phyloP scores from a whole-genome alignment of 1,140 invertebrate species.

The Zeugodacus cucurbitae region DNA sequence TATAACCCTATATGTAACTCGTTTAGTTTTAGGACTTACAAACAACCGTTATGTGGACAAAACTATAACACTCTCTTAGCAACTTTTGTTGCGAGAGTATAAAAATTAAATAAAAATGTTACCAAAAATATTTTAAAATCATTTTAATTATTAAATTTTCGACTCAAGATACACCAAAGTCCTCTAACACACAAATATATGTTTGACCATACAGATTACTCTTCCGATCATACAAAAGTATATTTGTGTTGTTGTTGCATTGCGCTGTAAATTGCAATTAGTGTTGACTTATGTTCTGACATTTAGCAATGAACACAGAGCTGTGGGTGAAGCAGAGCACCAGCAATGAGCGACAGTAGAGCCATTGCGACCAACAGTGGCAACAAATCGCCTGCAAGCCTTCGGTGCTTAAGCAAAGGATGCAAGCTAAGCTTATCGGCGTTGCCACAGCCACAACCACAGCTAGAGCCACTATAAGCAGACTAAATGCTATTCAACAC shows the following conservation, averaged over 20 bases:
- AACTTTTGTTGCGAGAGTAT: too few species aligned
- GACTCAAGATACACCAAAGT: too few species aligned
- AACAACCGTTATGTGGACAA: too few species aligned
- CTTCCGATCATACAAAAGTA: too few species aligned
- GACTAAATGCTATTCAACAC: too few species aligned
- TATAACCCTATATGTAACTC: too few species aligned
- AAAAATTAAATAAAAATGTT: too few species aligned
- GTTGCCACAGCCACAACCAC: background rate
- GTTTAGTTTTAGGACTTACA: too few species aligned
- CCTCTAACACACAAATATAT: background rate
- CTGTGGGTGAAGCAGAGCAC: background rate
- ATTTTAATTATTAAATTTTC: too few species aligned
- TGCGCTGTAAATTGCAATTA: slow-evolving; percentile 36
- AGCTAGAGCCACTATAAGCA: background rate
- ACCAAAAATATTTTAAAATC: too few species aligned
- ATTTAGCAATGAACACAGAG: background rate
- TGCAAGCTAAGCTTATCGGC: background rate
- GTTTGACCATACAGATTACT: background rate
- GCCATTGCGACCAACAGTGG: background rate
- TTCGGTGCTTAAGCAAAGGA: background rate
- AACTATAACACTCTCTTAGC: too few species aligned
- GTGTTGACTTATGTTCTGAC: slow-evolving; percentile 32
- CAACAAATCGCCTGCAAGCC: slow-evolving; percentile 5
- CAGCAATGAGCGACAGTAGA: background rate
- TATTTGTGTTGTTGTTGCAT: background rate